Evolutionary conservation across 2,888 invertebrate species (phyloP), one percentile per base, ranked within the genome.

Genomic region (Junonia oenone): DNA sequence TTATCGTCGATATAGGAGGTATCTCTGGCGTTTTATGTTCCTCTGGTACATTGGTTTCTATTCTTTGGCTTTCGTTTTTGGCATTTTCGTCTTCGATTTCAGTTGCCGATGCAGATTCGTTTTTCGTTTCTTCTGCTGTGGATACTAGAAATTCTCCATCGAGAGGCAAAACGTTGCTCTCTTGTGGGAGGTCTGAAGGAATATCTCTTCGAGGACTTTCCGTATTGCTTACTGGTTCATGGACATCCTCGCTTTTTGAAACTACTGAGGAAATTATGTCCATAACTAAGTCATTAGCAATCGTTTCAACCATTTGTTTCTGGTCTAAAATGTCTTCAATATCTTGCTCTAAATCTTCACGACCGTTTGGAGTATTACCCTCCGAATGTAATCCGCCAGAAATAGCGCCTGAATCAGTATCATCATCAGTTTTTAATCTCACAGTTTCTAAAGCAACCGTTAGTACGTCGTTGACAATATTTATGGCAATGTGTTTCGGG

Each of bases 1-100:
- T 94, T 76, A 93, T 93, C 67, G 94, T 94, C 64, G 93, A 93
- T 84, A 94, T 94, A 62, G 94, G 93, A 71, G 93, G 92, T 68
- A 94, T 93, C 78, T 91, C 92, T 55, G 91, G 91, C 46, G 90
- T 81, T 64, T 83, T 78, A 53, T 80, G 72, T 49, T 81, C 91
- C 45, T 83, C 80, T 52, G 73, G 62, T 63, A 63, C 65, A 51
- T 76, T 68, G 13, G 64, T 63, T 48, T 79, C 80, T 55, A 75
- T 69, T 73, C 75, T 80, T 69, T 80, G 77, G 68, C 68, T 84
- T 63, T 85, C 83, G 56, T 82, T 83, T 66, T 83, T 83, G 14
- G 76, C 73, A 62, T 81, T 85, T 61, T 84, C 86, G 29, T 63
- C 63, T 22, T 55, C 43, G 2, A 43, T 43, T 11, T 47, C 43